Evolutionary conservation across 2,888 invertebrate species (phyloP), one percentile per base, ranked within the genome.

Genomic region (Dasypolia templi): DNA sequence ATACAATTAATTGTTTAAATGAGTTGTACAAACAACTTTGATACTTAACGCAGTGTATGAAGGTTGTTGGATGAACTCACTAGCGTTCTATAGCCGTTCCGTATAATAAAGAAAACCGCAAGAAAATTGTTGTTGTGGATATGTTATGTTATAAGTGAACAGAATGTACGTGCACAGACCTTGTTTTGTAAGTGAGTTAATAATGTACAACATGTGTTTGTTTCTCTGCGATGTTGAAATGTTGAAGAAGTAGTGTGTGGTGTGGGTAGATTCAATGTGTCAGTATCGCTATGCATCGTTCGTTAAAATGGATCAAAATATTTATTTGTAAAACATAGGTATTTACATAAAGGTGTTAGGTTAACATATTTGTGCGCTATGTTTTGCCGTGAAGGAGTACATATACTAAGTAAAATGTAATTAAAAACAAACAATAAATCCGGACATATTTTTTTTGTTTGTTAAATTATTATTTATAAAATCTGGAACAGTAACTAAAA

Each of bases 81-180:
- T 56, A n/a, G 66, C 49, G 51, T 67, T 79, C 59, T 26, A 64
- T 65, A 69, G 83, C 65, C 61, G 68, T 35, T 63, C n/a, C 69
- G 56, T 75, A 82, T 75, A 82, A 80, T 83, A 82, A 83, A 83
- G 84, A 84, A 80, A 82, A 84, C 84, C 81, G 61, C 75, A 70
- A 56, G 76, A 81, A 84, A 84, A 82, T 81, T 75, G 69, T 75
- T 75, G 66, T 84, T 61, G 75, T 80, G 81, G 75, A 79, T 82
- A 72, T 70, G 75, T 83, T 82, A 72, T 70, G 76, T 80, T 82
- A 83, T 82, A 80, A 83, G 75, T 75, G 64, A 81, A 82, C 71
- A 79, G 79, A 78, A 81, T 75, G 81, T 70, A 84, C 81, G 75
- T 65, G 80, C 49, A 64, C 63, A 77, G 59, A 68, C 69, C 42